Evolutionary conservation across 1,140 invertebrate species (phyloP).

Genomic region (Meloidogyne chitwoodi): DNA sequence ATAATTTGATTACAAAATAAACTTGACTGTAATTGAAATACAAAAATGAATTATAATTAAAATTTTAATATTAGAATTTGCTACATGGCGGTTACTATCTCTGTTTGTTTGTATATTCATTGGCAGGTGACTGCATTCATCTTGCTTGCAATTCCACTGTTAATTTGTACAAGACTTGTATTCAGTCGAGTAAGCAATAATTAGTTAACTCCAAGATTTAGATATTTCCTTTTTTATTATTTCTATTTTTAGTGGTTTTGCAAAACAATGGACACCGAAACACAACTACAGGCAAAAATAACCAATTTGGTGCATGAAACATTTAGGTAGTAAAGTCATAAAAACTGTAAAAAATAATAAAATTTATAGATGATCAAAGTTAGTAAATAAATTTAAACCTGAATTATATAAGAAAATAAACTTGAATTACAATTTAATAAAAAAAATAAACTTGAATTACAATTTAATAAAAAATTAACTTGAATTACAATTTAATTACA

Average conservation of each 20-base stretch:
- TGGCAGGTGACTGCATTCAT: conserved; percentile 59
- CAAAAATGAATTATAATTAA: too few species aligned
- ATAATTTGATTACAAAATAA: too few species aligned
- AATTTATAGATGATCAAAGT: not conserved
- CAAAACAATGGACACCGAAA: conserved; percentile 54
- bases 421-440: not conserved
- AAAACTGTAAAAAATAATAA: not conserved
- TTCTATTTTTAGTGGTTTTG: conserved; percentile 53
- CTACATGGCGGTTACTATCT: conserved; percentile 8
- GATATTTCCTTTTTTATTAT: not conserved
- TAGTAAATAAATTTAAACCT: too few species aligned
- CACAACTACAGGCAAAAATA: conserved; percentile 48
- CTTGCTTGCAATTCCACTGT: conserved; percentile 44
- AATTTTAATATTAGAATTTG: not conserved
- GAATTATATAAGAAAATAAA: not conserved
- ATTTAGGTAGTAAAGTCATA: conserved; percentile 27
- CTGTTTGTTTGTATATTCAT: conserved; percentile 57
- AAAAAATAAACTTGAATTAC: not conserved
- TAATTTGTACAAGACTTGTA: conserved; percentile 44
- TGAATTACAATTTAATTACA: not conserved
- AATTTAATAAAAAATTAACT: not conserved
- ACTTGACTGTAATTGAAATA: not conserved
- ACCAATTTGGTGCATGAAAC: conserved; percentile 55
- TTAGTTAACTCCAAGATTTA: not conserved
- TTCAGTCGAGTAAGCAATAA: conserved; percentile 51